These are phyloP conservation scores for Myotis lucifugus DNA, from an alignment of 2,113 vertebrate genomes.

Conservation along the genomic window DNA sequence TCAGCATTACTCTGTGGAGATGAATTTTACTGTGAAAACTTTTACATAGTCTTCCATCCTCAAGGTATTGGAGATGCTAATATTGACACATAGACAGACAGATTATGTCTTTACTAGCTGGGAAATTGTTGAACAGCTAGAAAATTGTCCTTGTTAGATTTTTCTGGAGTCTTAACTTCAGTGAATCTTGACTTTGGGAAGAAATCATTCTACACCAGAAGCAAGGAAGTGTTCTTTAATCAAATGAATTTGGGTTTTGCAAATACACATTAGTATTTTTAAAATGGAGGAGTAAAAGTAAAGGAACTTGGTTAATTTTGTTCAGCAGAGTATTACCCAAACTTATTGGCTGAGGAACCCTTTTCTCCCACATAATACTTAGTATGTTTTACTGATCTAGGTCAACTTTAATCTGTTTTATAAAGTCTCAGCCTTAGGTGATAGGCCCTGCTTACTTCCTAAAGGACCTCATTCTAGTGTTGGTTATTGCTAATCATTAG, in stretches of 20 bases:
- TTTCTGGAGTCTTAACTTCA: conserved; percentile 39
- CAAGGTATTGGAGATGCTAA: conserved; percentile 8
- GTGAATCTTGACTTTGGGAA: conserved; percentile 49
- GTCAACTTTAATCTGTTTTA: conserved; percentile 16
- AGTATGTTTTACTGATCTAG: not conserved
- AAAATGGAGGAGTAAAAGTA: conserved; percentile 16
- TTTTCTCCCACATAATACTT: not conserved
- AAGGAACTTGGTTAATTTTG: conserved; percentile 43
- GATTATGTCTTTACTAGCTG: not conserved
- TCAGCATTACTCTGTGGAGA: not conserved
- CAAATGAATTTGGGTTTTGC: not conserved
- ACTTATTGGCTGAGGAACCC: not conserved
- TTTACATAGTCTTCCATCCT: not conserved
- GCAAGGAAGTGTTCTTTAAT: conserved; percentile 38
- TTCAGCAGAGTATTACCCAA: not conserved
- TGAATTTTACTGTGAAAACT: conserved; percentile 19
- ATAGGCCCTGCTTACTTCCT: not conserved
- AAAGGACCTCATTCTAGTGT: conserved; percentile 35
- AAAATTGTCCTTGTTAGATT: conserved; percentile 44
- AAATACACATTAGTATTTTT: conserved; percentile 41
- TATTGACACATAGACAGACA: not conserved
- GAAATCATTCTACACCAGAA: not conserved
- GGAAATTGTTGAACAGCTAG: not conserved
- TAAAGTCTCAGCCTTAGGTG: not conserved
- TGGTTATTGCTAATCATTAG: conserved; percentile 16